Conservation (phyloP, 2,113 vertebrate genomes). For the Ciconia boyciana region DNA sequence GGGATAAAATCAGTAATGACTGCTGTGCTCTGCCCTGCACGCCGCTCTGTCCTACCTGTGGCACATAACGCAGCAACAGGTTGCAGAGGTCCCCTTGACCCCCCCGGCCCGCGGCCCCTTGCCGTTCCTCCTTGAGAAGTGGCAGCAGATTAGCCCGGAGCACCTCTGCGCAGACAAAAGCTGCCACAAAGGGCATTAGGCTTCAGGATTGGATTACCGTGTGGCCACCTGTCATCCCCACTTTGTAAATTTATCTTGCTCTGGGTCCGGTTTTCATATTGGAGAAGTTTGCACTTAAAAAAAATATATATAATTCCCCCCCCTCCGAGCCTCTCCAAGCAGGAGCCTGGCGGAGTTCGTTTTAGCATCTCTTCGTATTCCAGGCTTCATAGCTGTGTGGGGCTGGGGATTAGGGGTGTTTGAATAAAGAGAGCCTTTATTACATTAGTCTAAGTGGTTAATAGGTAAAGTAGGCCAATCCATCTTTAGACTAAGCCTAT, state of each 20-base stretch:
- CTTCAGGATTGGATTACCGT: slow-evolving; percentile 61
- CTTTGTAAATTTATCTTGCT: slow-evolving; percentile 8
- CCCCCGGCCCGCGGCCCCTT: background rate
- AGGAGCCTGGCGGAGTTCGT: background rate
- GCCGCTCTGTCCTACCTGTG: background rate
- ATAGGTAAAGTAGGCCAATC: slow-evolving; percentile 75
- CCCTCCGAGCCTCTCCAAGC: background rate
- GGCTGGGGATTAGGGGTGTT: slow-evolving; percentile 18
- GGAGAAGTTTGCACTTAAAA: background rate
- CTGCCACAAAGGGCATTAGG: slow-evolving; percentile 60
- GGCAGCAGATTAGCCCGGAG: slow-evolving; percentile 58
- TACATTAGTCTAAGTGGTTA: slow-evolving; percentile 68
- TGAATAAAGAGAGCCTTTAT: background rate
- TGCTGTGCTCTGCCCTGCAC: background rate
- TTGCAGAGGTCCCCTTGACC: background rate
- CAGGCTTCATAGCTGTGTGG: background rate
- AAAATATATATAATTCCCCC: background rate
- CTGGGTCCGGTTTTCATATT: background rate
- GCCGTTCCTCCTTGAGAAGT: background rate
- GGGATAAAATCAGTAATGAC: background rate
- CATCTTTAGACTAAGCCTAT: slow-evolving; percentile 67
- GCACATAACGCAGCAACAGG: background rate
- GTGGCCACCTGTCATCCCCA: slow-evolving; percentile 58
- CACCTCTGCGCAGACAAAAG: slow-evolving; percentile 54
- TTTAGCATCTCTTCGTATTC: background rate